Conservation (phyloP, 2,888 invertebrate species). For the Xanthia icteritia region DNA sequence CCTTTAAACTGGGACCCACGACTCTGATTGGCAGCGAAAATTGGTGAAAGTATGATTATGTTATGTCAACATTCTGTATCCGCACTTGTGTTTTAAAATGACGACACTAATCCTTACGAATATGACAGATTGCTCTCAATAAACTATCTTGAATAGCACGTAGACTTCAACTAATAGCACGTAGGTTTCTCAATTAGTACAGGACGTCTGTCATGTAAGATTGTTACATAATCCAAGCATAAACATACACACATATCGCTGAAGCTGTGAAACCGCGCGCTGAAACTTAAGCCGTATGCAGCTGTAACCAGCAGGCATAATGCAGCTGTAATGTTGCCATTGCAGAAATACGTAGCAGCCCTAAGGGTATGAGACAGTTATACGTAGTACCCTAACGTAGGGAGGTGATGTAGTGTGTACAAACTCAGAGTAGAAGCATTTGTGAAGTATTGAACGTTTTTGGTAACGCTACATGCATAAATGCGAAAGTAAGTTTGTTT, state of each 20-base stretch:
- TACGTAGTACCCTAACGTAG: neutral
- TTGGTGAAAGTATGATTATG: too few species aligned
- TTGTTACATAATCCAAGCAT: constrained; percentile 22
- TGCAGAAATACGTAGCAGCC: constrained; percentile 12
- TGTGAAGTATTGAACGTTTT: too few species aligned
- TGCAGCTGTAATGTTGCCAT: constrained; percentile 16
- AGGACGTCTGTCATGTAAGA: neutral
- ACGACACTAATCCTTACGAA: too few species aligned
- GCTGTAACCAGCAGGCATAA: constrained; percentile 1
- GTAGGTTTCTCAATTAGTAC: neutral
- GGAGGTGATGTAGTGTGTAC: neutral
- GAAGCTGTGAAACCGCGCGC: constrained; percentile 4
- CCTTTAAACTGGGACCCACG: too few species aligned
- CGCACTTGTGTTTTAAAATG: too few species aligned
- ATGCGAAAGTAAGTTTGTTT: too few species aligned
- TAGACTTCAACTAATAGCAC: neutral
- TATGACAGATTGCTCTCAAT: too few species aligned
- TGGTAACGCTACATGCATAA: too few species aligned
- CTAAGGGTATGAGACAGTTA: neutral
- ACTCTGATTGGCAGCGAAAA: too few species aligned
- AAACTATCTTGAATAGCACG: too few species aligned
- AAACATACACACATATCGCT: constrained; percentile 12
- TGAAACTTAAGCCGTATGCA: constrained; percentile 31
- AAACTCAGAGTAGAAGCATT: too few species aligned
- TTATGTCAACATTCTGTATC: too few species aligned